Evolutionary conservation across 2,888 invertebrate species (phyloP), one percentile per base, ranked within the genome.

Genomic region (Drosophila dives): DNA sequence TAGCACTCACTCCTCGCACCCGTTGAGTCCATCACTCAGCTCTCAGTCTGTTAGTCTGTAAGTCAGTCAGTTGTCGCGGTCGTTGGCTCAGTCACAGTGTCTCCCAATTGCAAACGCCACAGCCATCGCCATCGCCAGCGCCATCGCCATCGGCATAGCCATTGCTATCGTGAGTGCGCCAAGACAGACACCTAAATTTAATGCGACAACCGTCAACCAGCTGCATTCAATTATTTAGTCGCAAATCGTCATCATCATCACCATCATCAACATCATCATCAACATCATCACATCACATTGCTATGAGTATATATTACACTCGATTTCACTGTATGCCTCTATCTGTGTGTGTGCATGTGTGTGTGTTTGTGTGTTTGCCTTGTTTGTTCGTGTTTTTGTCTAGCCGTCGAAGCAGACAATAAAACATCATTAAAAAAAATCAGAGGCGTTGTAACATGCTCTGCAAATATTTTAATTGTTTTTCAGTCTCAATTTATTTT

Each of bases 141-240:
- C 36, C 17, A 38, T 56, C 20, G 56, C 38, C 64, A 61, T 10
- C 15, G 60, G 29, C 17, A 38, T 15, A 40, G 56, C 50, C 64
- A 64, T 33, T 48, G 61, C 51, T 20, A 42, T 40, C 67, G 11
- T 40, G 61, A 38, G 58, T 60, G 50, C 50, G 60, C 50, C 40
- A 56, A 54, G 68, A 74, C 75, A 87, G 89, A 87, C 90, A 88
- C 90, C 90, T 89, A 90, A 90, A 90, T 90, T 89, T 89, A 84
- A 86, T 88, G 89, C 90, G 89, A 91, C 89, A 91, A 89, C 90
- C 85, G 89, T 73, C 89, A 86, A 84, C 85, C 91, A 91, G 91
- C 91, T 91, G 91, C 91, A 91, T 91, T 91, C 91, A 91, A 91
- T 91, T 91, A 91, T 91, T 91, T 90, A 91, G 86, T 75, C 75